Evolutionary conservation across 2,888 invertebrate genomes (phyloP).

Genomic region (Boloria euphrosyne): DNA sequence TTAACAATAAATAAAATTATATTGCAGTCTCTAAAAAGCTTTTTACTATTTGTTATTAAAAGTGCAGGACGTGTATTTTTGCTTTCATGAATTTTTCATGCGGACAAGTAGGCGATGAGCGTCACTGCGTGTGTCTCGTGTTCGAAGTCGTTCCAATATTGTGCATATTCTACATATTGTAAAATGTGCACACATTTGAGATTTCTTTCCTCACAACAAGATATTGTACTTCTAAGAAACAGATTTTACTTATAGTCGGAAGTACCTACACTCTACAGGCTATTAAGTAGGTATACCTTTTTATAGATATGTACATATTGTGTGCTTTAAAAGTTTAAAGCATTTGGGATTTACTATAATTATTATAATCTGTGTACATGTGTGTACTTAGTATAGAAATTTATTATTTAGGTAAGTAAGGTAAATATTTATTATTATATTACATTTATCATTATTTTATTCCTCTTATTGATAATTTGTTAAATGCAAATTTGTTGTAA

Average conservation of each 20-base stretch:
- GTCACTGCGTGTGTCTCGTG: slow-evolving; percentile 35
- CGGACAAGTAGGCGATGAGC: slow-evolving; percentile 44
- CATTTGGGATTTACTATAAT: too few relatives aligned
- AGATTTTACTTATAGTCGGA: not conserved
- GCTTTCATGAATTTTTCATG: slow-evolving; percentile 47
- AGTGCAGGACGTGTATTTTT: slow-evolving; percentile 25
- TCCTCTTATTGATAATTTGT: too few relatives aligned
- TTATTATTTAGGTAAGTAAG: too few relatives aligned
- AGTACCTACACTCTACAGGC: not conserved
- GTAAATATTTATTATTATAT: too few relatives aligned
- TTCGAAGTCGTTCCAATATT: slow-evolving; percentile 19
- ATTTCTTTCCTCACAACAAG: slow-evolving; percentile 13
- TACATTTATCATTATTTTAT: too few relatives aligned
- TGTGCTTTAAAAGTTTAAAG: too few relatives aligned
- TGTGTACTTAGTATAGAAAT: too few relatives aligned
- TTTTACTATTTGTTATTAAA: slow-evolving; percentile 21
- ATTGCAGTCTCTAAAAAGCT: not conserved
- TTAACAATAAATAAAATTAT: not conserved
- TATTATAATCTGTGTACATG: too few relatives aligned
- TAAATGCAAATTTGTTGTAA: too few relatives aligned
- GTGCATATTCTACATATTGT: slow-evolving; percentile 16
- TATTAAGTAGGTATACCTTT: not conserved
- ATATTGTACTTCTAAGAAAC: slow-evolving; percentile 12
- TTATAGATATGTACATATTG: too few relatives aligned
- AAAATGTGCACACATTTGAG: slow-evolving; percentile 21